Conservation (phyloP, 64 coral and sea anemone genomes). For the Montipora foliosa region DNA sequence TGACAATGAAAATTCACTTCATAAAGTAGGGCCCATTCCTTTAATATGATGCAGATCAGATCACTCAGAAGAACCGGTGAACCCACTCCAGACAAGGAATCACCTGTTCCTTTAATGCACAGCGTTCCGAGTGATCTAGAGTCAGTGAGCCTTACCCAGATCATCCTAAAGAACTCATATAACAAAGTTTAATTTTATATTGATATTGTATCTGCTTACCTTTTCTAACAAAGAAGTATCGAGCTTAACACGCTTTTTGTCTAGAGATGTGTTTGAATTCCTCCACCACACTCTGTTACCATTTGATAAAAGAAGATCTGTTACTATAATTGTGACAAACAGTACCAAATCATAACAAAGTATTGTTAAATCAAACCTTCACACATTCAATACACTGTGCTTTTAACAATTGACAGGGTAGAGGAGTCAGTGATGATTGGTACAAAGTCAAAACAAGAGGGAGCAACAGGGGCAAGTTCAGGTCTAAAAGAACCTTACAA, state of each 20-base stretch:
- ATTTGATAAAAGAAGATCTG: background rate
- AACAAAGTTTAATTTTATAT: conserved; percentile 18
- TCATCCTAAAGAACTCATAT: conserved; percentile 17
- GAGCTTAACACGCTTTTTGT: conserved; percentile 4
- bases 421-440: background rate
- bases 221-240: conserved; percentile 4
- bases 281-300: background rate
- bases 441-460: too few relatives aligned
- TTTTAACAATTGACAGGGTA: conserved; percentile 21
- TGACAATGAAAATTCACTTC: conserved; percentile 18
- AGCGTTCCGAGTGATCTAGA: conserved; percentile 16
- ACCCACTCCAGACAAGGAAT: background rate
- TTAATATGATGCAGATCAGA: conserved; percentile 8
- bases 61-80: conserved; percentile 14
- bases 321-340: conserved; percentile 14
- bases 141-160: conserved; percentile 8
- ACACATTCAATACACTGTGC: conserved; percentile 17
- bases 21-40: conserved; percentile 5
- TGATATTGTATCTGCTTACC: conserved; percentile 19
- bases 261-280: conserved; percentile 1
- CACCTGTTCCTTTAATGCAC: conserved; percentile 12
- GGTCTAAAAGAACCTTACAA: too few relatives aligned
- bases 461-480: too few relatives aligned
- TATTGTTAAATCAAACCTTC: conserved; percentile 3
- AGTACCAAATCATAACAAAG: conserved; percentile 17